These are phyloP conservation scores for Morpho helenor DNA, from an alignment of 2,888 invertebrate species.

Conservation along the genomic window DNA sequence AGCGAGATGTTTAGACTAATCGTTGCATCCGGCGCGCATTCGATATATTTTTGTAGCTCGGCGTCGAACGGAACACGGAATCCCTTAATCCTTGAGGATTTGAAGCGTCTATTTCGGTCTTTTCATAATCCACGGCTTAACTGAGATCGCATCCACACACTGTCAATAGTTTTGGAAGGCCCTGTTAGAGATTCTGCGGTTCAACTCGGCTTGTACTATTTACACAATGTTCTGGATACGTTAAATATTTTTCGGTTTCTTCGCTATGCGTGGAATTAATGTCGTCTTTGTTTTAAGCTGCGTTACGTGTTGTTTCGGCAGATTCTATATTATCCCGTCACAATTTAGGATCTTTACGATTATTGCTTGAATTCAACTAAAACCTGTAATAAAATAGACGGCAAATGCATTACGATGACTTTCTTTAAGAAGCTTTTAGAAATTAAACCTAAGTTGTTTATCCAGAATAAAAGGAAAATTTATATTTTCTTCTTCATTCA, in stretches of 20 bases:
- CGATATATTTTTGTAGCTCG: constrained; percentile 75
- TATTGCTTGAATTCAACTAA: no score
- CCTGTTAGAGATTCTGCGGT: constrained; percentile 73
- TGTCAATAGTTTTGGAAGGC: constrained; percentile 78
- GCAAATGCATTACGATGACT: no score
- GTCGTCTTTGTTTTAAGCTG: constrained; percentile 46
- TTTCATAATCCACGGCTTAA: constrained; percentile 77
- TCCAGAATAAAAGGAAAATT: no score
- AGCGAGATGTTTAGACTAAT: constrained; percentile 72
- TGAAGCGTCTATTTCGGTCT: constrained; percentile 78
- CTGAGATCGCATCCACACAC: constrained; percentile 78
- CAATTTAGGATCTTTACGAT: constrained; percentile 1
- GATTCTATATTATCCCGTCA: constrained; percentile 36
- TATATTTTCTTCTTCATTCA: no score
- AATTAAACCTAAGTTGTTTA: no score
- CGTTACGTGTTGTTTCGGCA: constrained; percentile 47
- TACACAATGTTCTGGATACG: constrained; percentile 55
- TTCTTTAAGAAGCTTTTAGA: no score
- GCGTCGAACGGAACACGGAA: constrained; percentile 73
- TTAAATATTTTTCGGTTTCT: constrained; percentile 69
- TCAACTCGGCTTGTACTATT: constrained; percentile 60
- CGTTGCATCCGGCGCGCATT: constrained; percentile 75
- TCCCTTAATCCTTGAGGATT: constrained; percentile 76
- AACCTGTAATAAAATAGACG: no score
- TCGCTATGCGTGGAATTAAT: constrained; percentile 48